Evolutionary conservation across 2,797 vertebrate species (phyloP).

Genomic region (Phrynocephalus vlangalii): DNA sequence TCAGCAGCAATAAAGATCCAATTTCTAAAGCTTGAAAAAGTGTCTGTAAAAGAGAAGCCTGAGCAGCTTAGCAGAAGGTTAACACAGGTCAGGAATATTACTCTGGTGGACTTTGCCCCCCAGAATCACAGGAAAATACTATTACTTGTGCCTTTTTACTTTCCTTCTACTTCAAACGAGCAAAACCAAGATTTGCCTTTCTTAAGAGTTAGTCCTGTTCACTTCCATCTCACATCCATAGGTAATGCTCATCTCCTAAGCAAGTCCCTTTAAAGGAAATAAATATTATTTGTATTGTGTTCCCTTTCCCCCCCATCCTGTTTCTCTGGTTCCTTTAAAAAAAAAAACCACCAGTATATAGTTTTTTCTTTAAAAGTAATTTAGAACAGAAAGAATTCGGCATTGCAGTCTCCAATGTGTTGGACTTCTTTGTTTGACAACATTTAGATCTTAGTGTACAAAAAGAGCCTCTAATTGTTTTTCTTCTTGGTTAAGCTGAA

Average conservation of each 20-base stretch:
- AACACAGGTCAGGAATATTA: neutral
- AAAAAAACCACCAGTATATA: too few species aligned
- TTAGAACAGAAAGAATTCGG: neutral
- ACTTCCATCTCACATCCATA: neutral
- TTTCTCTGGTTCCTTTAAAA: neutral
- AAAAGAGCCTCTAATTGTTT: neutral
- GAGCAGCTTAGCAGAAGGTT: neutral
- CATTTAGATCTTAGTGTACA: neutral
- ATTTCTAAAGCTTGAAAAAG: neutral
- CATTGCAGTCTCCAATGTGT: neutral
- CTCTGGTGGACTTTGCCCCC: neutral
- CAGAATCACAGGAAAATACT: neutral
- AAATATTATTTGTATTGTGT: neutral
- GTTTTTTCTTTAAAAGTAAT: neutral
- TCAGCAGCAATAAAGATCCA: neutral
- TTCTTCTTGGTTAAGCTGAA: neutral
- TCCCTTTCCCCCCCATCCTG: neutral
- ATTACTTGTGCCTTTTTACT: neutral
- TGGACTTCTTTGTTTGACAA: neutral
- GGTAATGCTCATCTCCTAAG: neutral
- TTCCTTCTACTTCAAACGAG: neutral
- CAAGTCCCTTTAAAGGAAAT: neutral
- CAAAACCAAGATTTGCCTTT: neutral
- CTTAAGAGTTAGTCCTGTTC: neutral
- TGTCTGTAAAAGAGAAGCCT: neutral